Base-by-base conservation (phyloP, 2,888 invertebrate species). In the Tipula unca region DNA sequence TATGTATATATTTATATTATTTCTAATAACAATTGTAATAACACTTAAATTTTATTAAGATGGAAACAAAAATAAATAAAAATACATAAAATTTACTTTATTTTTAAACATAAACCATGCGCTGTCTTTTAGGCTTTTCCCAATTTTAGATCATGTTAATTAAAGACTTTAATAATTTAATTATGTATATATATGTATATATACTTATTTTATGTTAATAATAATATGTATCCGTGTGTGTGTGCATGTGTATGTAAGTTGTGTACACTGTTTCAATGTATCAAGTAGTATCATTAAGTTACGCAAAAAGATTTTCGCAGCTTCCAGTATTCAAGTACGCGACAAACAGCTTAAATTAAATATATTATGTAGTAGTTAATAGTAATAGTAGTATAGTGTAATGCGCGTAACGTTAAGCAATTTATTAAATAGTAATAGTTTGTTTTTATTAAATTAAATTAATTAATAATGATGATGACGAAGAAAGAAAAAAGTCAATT, bases 1-100 rank as follows among this genome's bases (percentile, higher is more conserved):
- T 4, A n/a, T 48, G 8, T 42, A 1, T 69, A 25, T 69, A 10
- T n/a, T n/a, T n/a, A 69, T 69, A 69, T 17, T 69, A 69, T 25
- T 69, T 69, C 69, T 69, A 69, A 69, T 69, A 69, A 69, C 69
- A 69, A 69, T 69, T 69, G 25, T 69, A 69, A 69, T 69, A 69
- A 69, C 69, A 69, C 69, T 69, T 69, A 69, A 69, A 69, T 69
- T 69, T 20, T 69, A 69, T 69, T 69, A 69, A 69, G 69, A 69
- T 69, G 13, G 69, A 69, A 69, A 69, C 14, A 25, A 69, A 25
- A 69, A 69, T 69, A 25, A 69, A 69, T 69, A 69, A 69, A 69
- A 69, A 69, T 69, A 69, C 69, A 69, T 69, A 69, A 69, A 69
- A n/a, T 48, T n/a, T n/a, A 3, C 25, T 48, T 48, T 48, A n/a